Conservation (phyloP, 2,113 vertebrate species). For the Bambusicola thoracicus region DNA sequence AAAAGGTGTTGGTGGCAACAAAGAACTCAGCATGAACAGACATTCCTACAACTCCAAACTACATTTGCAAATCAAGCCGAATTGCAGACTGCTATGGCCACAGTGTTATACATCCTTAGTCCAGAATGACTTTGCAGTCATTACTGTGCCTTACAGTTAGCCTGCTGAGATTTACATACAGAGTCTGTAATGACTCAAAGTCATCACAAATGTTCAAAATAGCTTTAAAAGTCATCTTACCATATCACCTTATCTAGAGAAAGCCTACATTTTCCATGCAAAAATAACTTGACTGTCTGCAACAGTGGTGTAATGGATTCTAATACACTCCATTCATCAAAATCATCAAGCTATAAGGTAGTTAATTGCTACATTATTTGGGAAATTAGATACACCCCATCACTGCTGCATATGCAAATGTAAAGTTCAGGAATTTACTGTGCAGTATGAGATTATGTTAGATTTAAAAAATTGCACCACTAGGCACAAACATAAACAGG, state of each 20-base stretch:
- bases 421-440: neutral
- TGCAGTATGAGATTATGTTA: neutral
- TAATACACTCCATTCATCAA: neutral
- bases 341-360: neutral
- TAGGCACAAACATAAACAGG: neutral
- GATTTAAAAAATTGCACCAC: neutral
- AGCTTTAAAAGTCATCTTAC: neutral
- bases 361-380: neutral
- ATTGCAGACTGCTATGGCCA: neutral
- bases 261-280: neutral
- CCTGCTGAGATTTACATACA: neutral
- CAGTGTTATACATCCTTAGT: neutral
- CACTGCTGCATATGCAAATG: neutral
- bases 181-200: neutral
- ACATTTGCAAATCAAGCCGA: neutral
- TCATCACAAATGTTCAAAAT: neutral
- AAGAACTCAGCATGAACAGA: accelerated
- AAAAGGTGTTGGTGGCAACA: neutral
- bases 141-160: neutral
- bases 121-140: neutral
- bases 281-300: neutral
- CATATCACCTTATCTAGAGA: neutral
- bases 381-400: neutral
- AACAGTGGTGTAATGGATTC: neutral
- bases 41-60: neutral